phyloP scores from a whole-genome alignment of 2,113 vertebrate species.

The crab-eating macaque (Macaca fascicularis) region DNA sequence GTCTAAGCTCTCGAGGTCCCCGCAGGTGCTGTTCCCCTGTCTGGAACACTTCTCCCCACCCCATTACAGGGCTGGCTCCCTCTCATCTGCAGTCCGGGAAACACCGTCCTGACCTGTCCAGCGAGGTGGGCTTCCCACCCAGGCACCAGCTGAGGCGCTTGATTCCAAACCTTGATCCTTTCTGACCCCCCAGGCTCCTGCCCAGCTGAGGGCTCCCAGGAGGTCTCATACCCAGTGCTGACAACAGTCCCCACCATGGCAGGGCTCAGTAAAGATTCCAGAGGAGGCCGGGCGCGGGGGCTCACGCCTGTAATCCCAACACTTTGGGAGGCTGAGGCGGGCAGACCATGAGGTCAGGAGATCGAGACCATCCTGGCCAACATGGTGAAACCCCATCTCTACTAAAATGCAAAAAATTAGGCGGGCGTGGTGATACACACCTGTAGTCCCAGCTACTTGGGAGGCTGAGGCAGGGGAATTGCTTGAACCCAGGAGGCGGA shows the following conservation, averaged over 20 bases:
- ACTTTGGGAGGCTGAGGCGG: too few relatives aligned
- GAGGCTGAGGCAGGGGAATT: too few relatives aligned
- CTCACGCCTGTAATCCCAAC: too few relatives aligned
- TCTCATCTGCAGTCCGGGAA: not conserved
- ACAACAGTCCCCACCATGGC: fast-evolving
- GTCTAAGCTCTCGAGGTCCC: not conserved
- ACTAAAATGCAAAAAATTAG: too few relatives aligned
- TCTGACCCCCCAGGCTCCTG: not conserved
- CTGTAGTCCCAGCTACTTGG: too few relatives aligned
- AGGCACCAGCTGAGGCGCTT: fast-evolving
- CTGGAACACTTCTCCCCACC: not conserved
- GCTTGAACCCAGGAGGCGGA: too few relatives aligned
- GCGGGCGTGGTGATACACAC: too few relatives aligned
- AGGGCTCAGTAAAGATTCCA: not conserved
- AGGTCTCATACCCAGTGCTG: not conserved
- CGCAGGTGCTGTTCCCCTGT: not conserved
- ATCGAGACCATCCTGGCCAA: too few relatives aligned
- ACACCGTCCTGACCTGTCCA: not conserved
- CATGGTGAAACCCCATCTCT: too few relatives aligned
- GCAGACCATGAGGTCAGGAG: too few relatives aligned
- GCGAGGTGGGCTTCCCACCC: too few relatives aligned
- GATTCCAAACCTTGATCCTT: not conserved
- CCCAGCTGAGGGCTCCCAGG: not conserved
- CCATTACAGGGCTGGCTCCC: not conserved
- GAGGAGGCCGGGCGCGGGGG: fast-evolving